phyloP scores from a whole-genome alignment of 2,113 vertebrate genomes.

The Romanogobio albipinnatus region DNA sequence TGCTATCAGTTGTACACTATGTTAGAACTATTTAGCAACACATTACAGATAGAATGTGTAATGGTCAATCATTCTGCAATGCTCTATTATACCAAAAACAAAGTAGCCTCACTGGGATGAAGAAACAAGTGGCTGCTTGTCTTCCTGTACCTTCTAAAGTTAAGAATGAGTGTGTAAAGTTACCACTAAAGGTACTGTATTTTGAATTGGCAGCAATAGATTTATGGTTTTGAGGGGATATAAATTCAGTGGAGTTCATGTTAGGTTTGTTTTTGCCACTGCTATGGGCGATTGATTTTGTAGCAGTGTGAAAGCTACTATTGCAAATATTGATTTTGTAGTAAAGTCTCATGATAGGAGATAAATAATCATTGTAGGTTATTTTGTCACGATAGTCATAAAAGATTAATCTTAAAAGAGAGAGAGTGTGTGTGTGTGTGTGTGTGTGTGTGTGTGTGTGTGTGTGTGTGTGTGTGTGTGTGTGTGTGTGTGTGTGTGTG shows the following conservation, averaged over 20 bases:
- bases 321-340: constrained; percentile 59
- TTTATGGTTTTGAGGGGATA: constrained; percentile 3
- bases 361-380: constrained; percentile 49
- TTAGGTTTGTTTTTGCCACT: constrained; percentile 41
- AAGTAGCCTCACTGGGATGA: background rate
- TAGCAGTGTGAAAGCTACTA: constrained; percentile 52
- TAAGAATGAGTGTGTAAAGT: constrained; percentile 7
- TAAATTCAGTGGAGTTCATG: constrained; percentile 8
- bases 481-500: too few relatives aligned
- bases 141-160: background rate
- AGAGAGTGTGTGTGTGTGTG: background rate
- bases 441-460: background rate
- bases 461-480: too few relatives aligned
- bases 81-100: background rate
- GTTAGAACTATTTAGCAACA: background rate
- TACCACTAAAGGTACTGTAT: background rate
- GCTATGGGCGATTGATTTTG: constrained; percentile 47
- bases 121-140: constrained; percentile 7
- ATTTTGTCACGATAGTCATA: constrained; percentile 30
- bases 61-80: background rate
- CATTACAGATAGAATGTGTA: background rate
- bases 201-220: background rate
- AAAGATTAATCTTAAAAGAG: constrained; percentile 23
- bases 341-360: constrained; percentile 50
- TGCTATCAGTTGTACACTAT: background rate